A percentile compares a stretch with the other conserved stretches of the same genome.
Evolutionary conservation across 2,113 vertebrate genomes (phyloP).

Genomic region (Elanus axillaris): DNA sequence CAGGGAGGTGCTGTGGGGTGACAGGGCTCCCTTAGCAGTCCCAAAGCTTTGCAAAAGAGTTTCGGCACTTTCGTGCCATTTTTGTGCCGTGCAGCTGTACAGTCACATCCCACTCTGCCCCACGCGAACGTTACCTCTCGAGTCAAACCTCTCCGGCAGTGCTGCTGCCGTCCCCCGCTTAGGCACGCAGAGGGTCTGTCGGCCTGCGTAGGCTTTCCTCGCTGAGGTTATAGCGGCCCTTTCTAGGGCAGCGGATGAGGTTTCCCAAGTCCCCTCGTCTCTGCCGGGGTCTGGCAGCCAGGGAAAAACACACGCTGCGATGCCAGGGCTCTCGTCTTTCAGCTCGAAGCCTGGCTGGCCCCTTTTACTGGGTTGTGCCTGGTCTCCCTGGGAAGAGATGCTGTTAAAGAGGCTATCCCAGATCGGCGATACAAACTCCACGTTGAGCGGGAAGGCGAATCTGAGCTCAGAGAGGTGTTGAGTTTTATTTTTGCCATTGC

Average conservation of each 20-base stretch:
- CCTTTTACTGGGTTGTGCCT: rapidly evolving
- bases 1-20: not conserved
- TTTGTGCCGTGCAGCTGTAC: not conserved
- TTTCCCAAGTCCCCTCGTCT: not conserved
- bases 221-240: not conserved
- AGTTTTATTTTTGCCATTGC: not conserved
- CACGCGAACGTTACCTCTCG: rapidly evolving
- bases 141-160: not conserved
- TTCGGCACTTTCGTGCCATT: not conserved
- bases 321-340: not conserved
- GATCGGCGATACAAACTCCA: rapidly evolving
- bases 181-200: rapidly evolving
- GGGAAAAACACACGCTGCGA: rapidly evolving
- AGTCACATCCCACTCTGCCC: not conserved
- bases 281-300: not conserved
- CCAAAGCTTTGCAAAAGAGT: not conserved
- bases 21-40: not conserved
- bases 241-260: not conserved
- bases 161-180: not conserved
- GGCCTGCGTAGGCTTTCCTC: rapidly evolving
- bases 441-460: rapidly evolving
- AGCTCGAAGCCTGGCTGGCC: not conserved
- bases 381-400: not conserved
- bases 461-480: not conserved
- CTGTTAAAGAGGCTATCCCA: rapidly evolving